Evolutionary conservation across 1,140 invertebrate species (phyloP), one percentile per base, ranked within the genome.

Genomic region (Drosophila lini): DNA sequence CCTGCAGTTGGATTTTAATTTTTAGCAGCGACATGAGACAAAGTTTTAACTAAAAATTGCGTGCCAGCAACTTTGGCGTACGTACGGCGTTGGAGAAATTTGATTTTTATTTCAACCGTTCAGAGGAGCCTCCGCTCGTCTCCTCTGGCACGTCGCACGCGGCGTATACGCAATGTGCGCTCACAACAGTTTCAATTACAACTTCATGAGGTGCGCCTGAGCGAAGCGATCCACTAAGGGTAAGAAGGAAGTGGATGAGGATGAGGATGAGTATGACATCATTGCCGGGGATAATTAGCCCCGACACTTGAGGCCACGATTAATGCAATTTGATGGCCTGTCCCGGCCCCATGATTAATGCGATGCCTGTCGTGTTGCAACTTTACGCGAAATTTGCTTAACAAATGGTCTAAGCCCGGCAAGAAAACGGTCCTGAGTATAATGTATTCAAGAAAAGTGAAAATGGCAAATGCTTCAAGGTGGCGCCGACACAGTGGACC

Each of bases 1-100:
- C 53, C 59, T 58, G 50, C 76, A 77, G 76, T 83, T 84, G 79
- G 75, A 88, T 82, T 85, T 86, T 86, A 86, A 86, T 86, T 86
- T 82, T 88, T 77, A 70, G 79, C 76, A 76, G 79, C 58, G 74
- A 81, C 80, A 82, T 52, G 80, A 74, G 80, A 82, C 80, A 82
- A 81, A 78, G 80, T 81, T 81, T 81, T 81, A 78, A 81, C 80
- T 81, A 81, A 81, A 81, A 81, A 78, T 64, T 77, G 82, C 58
- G 55, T 50, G 79, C 60, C 48, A 58, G 55, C 63, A 81, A 79
- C 76, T 82, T 81, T 71, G 52, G 52, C 53, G 53, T 28, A 47
- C 53, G 53, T 28, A 47, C 42, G 60, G 67, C 74, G 70, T 50
- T 22, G 41, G 52, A 61, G 70, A 62, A 86, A 86, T 83, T 86